These are phyloP conservation scores for Umimayanthus kanabou DNA, from an alignment of 92 coral and sea anemone species.

Conservation along the genomic window DNA sequence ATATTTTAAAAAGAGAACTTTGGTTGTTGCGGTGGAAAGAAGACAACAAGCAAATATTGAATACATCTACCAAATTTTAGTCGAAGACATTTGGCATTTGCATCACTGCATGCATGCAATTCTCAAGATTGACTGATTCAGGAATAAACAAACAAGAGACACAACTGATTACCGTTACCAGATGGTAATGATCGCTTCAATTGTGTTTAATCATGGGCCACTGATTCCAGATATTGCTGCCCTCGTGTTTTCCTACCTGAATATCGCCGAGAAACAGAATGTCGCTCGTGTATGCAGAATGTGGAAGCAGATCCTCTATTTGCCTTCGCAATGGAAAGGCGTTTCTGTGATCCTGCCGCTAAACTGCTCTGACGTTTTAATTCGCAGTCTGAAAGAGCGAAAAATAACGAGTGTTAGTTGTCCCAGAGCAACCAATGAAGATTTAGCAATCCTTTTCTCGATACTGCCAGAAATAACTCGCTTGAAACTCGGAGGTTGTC, in stretches of 20 bases:
- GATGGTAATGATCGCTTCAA: slow-evolving; percentile 41
- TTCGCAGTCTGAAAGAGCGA: slow-evolving; percentile 72
- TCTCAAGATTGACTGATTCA: background rate
- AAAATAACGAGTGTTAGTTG: slow-evolving; percentile 76
- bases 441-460: slow-evolving; percentile 67
- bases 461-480: slow-evolving; percentile 72
- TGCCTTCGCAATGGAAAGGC: slow-evolving; percentile 80
- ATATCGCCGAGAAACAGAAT: slow-evolving; percentile 69
- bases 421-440: slow-evolving; percentile 73
- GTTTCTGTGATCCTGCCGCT: slow-evolving; percentile 76
- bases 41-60: too few relatives aligned
- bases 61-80: too few relatives aligned
- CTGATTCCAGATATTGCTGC: slow-evolving; percentile 87
- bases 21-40: background rate
- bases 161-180: background rate
- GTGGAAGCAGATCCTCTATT: slow-evolving; percentile 77
- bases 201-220: slow-evolving; percentile 78
- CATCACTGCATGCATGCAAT: background rate
- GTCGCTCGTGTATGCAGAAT: slow-evolving; percentile 82
- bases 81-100: too few relatives aligned
- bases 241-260: slow-evolving; percentile 79
- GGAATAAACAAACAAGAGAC: background rate
- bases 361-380: slow-evolving; percentile 59
- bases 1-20: background rate
- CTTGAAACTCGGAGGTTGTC: slow-evolving; percentile 86